Conservation (phyloP, 2,113 vertebrate species). For the Orcinus orca region DNA sequence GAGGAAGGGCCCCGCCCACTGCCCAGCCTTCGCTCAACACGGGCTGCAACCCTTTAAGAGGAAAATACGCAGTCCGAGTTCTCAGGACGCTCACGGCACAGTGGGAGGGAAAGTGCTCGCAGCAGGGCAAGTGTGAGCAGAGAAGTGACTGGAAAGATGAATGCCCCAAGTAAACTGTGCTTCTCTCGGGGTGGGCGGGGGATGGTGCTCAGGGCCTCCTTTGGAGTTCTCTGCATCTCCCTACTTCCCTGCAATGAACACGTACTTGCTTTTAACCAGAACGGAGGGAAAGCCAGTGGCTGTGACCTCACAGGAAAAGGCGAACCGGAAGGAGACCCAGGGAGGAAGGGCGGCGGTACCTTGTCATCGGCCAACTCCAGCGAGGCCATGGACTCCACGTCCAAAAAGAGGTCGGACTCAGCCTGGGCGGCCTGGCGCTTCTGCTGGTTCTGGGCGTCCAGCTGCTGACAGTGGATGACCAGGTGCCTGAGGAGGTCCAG, state of each 20-base stretch:
- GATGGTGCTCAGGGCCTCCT: background rate
- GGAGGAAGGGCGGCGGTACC: conserved; percentile 69
- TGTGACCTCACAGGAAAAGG: background rate
- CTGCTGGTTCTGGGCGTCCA: conserved; percentile 56
- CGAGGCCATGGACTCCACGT: conserved; percentile 73
- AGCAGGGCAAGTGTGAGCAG: accelerated
- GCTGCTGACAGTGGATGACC: conserved; percentile 78
- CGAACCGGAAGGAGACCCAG: accelerated
- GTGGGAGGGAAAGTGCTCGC: no score
- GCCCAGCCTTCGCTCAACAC: background rate
- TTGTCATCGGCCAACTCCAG: conserved; percentile 75
- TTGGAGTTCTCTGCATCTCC: background rate
- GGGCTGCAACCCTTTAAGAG: background rate
- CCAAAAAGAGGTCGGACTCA: conserved; percentile 84
- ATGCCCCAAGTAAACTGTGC: accelerated
- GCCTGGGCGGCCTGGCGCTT: conserved; percentile 55
- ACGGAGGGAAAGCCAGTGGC: background rate
- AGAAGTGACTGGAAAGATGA: background rate
- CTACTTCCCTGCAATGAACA: background rate
- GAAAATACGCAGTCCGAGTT: background rate
- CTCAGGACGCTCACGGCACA: accelerated
- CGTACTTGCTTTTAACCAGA: background rate
- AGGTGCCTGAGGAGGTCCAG: conserved; percentile 85
- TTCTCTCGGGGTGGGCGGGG: accelerated
- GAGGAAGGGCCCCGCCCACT: accelerated